Base-by-base conservation (phyloP, 2,888 invertebrate species). In the Lampropteryx suffumata region DNA sequence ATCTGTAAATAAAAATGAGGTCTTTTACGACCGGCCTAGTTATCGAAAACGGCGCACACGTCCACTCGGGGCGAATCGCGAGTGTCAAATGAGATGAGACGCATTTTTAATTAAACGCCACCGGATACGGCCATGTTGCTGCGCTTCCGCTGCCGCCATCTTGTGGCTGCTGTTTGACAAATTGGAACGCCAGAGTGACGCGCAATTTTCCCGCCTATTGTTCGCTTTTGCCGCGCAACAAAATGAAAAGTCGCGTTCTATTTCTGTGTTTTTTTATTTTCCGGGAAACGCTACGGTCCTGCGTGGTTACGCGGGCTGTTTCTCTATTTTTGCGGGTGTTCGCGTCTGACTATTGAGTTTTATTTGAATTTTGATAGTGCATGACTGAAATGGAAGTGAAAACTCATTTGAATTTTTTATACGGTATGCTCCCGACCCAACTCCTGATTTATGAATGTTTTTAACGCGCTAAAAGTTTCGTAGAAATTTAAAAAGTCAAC, bases 161-260 rank as follows among this genome's bases (percentile, higher is more conserved):
- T 88, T 86, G 84, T 78, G 80, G 79, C 74, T 76, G 75, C 76
- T 84, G 84, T 87, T 90, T 90, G 89, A 90, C 89, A 90, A 90
- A 90, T 90, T 89, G 90, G 85, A 86, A 84, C 81, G 85, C 79
- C 76, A 82, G 86, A 86, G 87, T 90, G 90, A 90, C 90, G 89
- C 88, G 89, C 88, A 89, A 89, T 89, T 89, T 89, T 87, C 85
- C 86, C 86, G 82, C 84, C 85, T 76, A 87, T 89, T 89, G 89
- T 90, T 86, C 87, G 84, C 82, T 81, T 84, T 84, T 80, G 82
- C 79, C 80, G 79, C 79, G 78, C 87, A 81, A 86, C 85, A 84
- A 84, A 88, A 90, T 90, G 89, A 90, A 88, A 90, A 88, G 83
- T 85, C 85, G 82, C 71, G 70, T 79, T 78, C 75, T 73, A 76